These are phyloP conservation scores for Nephrotoma guestfalica DNA, from an alignment of 2,888 invertebrate genomes.

Conservation along the genomic window DNA sequence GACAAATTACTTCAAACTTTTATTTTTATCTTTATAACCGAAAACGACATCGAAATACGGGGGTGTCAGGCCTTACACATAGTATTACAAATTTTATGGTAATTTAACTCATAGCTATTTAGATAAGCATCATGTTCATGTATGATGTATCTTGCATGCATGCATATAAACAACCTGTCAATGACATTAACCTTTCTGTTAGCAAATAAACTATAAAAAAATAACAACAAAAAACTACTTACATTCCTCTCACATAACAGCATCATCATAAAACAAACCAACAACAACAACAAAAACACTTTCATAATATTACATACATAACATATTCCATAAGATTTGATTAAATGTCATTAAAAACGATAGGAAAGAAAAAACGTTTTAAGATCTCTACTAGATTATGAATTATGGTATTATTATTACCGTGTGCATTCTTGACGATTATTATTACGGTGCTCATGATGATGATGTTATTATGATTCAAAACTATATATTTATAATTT, in stretches of 20 bases:
- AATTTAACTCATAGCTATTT: not conserved
- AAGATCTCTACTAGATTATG: not conserved
- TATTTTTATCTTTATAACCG: not conserved
- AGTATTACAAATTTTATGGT: not conserved
- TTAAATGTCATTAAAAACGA: not conserved
- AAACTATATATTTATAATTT: not conserved
- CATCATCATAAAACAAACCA: not conserved
- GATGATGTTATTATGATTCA: not conserved
- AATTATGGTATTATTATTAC: not conserved
- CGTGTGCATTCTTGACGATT: not conserved
- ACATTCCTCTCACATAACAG: not conserved
- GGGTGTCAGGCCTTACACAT: not conserved
- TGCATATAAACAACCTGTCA: not conserved
- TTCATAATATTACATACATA: not conserved
- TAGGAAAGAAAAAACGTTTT: not conserved
- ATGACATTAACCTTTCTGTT: not conserved
- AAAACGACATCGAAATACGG: not conserved
- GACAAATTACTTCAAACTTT: not conserved
- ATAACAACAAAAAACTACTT: not conserved
- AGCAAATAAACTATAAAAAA: not conserved
- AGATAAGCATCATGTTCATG: not conserved
- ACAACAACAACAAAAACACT: not conserved
- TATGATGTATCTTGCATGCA: not conserved
- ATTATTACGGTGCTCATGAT: not conserved
- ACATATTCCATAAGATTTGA: not conserved